Evolutionary conservation across 2,797 vertebrate genomes (phyloP), one percentile per base, ranked within the genome.

Genomic region (Poeciliopsis infans): DNA sequence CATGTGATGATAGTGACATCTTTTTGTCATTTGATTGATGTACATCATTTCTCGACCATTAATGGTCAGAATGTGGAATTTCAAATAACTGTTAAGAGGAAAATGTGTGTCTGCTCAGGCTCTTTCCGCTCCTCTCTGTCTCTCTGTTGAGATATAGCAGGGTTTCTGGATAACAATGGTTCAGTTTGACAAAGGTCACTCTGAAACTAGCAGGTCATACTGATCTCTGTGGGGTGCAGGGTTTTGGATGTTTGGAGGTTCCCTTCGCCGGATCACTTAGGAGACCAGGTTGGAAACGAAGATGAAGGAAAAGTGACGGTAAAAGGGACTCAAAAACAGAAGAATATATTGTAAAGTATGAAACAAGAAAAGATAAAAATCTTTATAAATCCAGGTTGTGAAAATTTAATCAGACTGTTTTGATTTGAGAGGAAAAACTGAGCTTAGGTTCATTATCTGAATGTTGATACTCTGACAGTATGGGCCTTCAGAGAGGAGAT

Each of bases 11-110:
- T 78, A 78, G 86, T 74, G 81, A 81, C 46, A 51, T 70, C 46
- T 43, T 41, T 59, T 36, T 82, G 46, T 82, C 53, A 36, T 85
- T 83, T 90, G 76, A 88, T 86, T 90, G 47, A 86, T 84, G 76
- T 49, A 36, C 31, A 79, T 55, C 55, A 74, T 84, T 57, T 81
- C 76, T 53, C 28, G 43, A 78, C 59, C 49, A 72, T 84, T 53
- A 75, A 59, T 77, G 77, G 79, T 79, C 57, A 83, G 76, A 72
- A 79, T 81, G 73, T 82, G 74, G 86, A 75, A 83, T 66, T 82
- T 7, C 15, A 73, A 28, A 74, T 79, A 66, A 82, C 57, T 82
- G 10, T 66, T 66, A 11, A 45, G 59, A 74, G 18, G 59, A 47
- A 74, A 64, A 68, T 31, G 41, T 11, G 33, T 90, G 88, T 86